Percentiles rank a stretch among this genome's conserved stretches.
Conservation (phyloP, 1,140 invertebrate species). For the Portunus trituberculatus region DNA sequence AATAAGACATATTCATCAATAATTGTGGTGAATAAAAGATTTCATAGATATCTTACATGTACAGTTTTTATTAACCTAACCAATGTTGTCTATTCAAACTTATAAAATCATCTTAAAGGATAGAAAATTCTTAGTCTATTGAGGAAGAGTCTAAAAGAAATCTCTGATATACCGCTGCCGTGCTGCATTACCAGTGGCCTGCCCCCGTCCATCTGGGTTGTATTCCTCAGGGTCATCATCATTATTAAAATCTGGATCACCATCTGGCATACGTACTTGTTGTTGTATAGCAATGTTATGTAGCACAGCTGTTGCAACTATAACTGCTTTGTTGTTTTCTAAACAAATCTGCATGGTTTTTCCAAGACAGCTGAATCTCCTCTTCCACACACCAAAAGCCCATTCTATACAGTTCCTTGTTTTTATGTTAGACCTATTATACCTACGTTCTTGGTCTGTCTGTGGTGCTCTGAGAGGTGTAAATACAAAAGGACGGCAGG, state of each 20-base stretch:
- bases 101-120: too few relatives aligned
- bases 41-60: too few relatives aligned
- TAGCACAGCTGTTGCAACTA: slow-evolving; percentile 26
- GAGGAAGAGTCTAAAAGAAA: too few relatives aligned
- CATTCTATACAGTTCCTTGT: neutral
- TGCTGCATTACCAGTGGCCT: too few relatives aligned
- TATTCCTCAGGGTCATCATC: neutral
- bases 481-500: slow-evolving; percentile 4
- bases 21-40: too few relatives aligned
- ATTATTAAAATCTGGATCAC: neutral
- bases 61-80: too few relatives aligned
- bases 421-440: neutral
- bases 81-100: too few relatives aligned
- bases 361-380: neutral
- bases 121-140: too few relatives aligned
- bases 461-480: neutral
- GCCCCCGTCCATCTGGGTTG: neutral
- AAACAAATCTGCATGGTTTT: neutral
- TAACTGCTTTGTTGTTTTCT: slow-evolving; percentile 9
- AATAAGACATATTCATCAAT: too few relatives aligned
- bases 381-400: slow-evolving; percentile 26
- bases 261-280: neutral
- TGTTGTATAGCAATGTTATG: slow-evolving; percentile 37
- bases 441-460: neutral
- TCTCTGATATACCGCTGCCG: too few relatives aligned